Percentiles rank a stretch among this genome's conserved stretches.
Evolutionary conservation across 1,140 invertebrate species (phyloP).

Genomic region (Ladona fulva): DNA sequence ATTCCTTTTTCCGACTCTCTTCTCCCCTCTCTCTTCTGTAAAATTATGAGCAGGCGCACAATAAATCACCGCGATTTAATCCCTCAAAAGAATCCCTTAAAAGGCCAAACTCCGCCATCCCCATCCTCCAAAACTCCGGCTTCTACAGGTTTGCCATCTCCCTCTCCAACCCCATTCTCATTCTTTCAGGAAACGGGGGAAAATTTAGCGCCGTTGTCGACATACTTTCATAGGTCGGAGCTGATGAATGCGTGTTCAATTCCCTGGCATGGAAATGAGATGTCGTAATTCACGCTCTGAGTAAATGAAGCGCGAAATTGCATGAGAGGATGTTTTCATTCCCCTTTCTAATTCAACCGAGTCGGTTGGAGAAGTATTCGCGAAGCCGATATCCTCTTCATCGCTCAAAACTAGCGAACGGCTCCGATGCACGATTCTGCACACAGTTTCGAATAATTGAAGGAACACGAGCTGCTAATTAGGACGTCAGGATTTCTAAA

Average conservation of each 20-base stretch:
- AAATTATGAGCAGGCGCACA: neutral
- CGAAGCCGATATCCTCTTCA: too few species aligned
- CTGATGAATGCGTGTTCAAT: conserved; percentile 9
- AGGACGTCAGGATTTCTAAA: too few species aligned
- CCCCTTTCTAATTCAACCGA: neutral
- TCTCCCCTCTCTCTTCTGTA: neutral
- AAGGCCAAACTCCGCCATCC: neutral
- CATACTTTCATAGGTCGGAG: neutral
- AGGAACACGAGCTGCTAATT: too few species aligned
- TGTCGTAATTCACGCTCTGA: neutral
- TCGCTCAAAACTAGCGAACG: too few species aligned
- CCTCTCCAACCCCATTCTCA: too few species aligned
- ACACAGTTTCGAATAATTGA: too few species aligned
- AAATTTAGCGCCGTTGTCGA: neutral
- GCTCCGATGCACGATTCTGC: too few species aligned
- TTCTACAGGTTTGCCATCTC: too few species aligned
- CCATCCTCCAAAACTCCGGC: neutral
- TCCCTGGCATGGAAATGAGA: neutral
- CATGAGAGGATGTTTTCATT: neutral
- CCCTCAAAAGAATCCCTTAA: conserved; percentile 5
- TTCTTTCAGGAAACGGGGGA: neutral
- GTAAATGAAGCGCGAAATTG: conserved; percentile 9
- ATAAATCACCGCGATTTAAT: neutral
- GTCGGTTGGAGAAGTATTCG: neutral
- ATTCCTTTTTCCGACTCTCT: neutral